Base-by-base conservation (phyloP, 2,113 vertebrate genomes). In the Dolichotis patagonum region DNA sequence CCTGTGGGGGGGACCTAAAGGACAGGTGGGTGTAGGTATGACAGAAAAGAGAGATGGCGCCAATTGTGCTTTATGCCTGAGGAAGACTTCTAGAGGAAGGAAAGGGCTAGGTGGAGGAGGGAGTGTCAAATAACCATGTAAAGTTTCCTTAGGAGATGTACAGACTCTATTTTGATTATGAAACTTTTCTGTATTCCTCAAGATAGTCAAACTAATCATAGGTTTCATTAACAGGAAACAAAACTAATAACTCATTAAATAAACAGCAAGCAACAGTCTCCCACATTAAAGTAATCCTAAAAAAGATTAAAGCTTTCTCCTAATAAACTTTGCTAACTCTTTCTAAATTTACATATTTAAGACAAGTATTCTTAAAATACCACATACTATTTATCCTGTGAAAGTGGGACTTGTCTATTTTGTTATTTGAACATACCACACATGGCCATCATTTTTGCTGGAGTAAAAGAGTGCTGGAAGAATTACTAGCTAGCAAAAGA, bases 291-390 rank as follows among this genome's bases (percentile, higher is more conserved):
- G 54, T 46, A 46, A 46, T 46, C 46, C 46, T 46, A 46, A 46
- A 5, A 46, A 46, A 52, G 35, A 75, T 38, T 46, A 24, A n/a
- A 96, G 54, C 60, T 95, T 82, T 78, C 38, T 28, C 26, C 35
- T 5, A 30, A 28, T 28, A 92, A 90, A n/a, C 12, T 83, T 3
- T 32, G 20, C 67, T 78, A 35, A 32, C 65, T 83, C 60, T 78
- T 85, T 86, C 75, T 75, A 52, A 8, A 81, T 56, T 46, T 91
- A 38, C 62, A 77, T 78, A 93, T 94, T 82, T 46, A 93, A 96
- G 41, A 90, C 56, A 89, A 43, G 38, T 63, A 16, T 41, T 71
- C 56, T 97, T 88, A 86, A 94, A 96, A 96, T 75, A 87, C 56
- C 62, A 95, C 0, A 19, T 3, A 38, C n/a, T 38, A 30, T 91